Base-by-base conservation (phyloP, 2,888 invertebrate genomes). In the Latheticus oryzae region DNA sequence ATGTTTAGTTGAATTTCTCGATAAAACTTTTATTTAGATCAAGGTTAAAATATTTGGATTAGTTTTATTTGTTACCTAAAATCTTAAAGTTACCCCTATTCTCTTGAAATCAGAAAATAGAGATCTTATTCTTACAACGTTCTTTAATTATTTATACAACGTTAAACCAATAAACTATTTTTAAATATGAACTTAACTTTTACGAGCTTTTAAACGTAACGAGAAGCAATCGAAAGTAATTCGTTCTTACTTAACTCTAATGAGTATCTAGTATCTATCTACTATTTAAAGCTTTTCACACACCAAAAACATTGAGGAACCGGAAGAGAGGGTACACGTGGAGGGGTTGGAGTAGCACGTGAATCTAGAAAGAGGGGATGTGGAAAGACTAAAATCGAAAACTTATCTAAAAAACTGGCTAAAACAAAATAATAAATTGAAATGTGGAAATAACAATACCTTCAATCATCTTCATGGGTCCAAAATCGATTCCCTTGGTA, bases 381-480 rank as follows among this genome's bases (percentile, higher is more conserved):
- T 24, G 23, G 35, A 16, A 26, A 47, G 40, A 5, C 30, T n/a
- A n/a, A n/a, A n/a, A n/a, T n/a, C n/a, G n/a, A n/a, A n/a, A n/a
- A n/a, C n/a, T n/a, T n/a, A n/a, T n/a, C n/a, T n/a, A n/a, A n/a
- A n/a, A n/a, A n/a, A n/a, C n/a, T n/a, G n/a, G n/a, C n/a, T n/a
- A n/a, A n/a, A n/a, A n/a, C n/a, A n/a, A n/a, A n/a, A n/a, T n/a
- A n/a, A n/a, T n/a, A n/a, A n/a, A n/a, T n/a, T n/a, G n/a, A n/a
- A n/a, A n/a, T n/a, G n/a, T n/a, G n/a, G n/a, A n/a, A 5, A 56
- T 13, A 56, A 42, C 42, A 38, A 35, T 52, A 63, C 63, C 64
- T 65, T 63, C 60, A 62, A 47, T 59, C 65, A 65, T 64, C 57
- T 54, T 65, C 55, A 19, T 54, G 58, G 48, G 33, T 58, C 54